A percentile compares a stretch with the other conserved stretches of the same genome.
Evolutionary conservation across 2,888 invertebrate genomes (phyloP).

Genomic region (Luffia ferchaultella): DNA sequence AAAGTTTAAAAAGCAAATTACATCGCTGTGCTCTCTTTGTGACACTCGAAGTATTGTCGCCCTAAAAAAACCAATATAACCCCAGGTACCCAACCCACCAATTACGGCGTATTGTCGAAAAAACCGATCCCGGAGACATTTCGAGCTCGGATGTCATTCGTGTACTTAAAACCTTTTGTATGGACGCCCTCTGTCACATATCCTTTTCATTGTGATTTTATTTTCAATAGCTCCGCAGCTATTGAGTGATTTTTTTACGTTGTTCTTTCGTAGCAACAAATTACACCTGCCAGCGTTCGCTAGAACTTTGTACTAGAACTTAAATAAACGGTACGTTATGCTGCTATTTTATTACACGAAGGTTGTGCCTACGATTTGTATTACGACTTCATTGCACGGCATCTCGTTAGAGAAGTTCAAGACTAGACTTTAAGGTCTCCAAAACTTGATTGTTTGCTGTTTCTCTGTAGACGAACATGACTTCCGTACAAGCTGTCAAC

Average conservation of each 20-base stretch:
- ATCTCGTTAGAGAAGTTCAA: too few relatives aligned
- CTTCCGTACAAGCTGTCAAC: too few relatives aligned
- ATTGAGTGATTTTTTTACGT: constrained; percentile 33
- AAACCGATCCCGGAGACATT: constrained; percentile 57
- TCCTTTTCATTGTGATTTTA: constrained; percentile 55
- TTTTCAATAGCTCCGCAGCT: constrained; percentile 41
- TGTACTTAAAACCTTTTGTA: constrained; percentile 50
- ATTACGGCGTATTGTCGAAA: constrained; percentile 52
- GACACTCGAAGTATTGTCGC: constrained; percentile 41
- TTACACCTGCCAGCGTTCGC: neutral
- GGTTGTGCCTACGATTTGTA: too few relatives aligned
- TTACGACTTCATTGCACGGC: too few relatives aligned
- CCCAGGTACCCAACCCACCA: constrained; percentile 67
- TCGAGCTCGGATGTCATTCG: constrained; percentile 53
- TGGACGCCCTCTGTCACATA: constrained; percentile 59
- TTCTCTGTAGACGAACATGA: too few relatives aligned
- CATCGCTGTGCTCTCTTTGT: constrained; percentile 48
- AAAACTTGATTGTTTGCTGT: too few relatives aligned
- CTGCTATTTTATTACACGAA: too few relatives aligned
- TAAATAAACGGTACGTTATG: too few relatives aligned
- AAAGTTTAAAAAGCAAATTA: constrained; percentile 31
- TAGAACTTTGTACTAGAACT: too few relatives aligned
- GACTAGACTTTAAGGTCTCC: too few relatives aligned
- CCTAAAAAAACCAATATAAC: constrained; percentile 47
- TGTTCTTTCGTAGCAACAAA: constrained; percentile 22